These are phyloP conservation scores for Agapetus fuscipes DNA, from an alignment of 2,888 invertebrate species.

Conservation along the genomic window DNA sequence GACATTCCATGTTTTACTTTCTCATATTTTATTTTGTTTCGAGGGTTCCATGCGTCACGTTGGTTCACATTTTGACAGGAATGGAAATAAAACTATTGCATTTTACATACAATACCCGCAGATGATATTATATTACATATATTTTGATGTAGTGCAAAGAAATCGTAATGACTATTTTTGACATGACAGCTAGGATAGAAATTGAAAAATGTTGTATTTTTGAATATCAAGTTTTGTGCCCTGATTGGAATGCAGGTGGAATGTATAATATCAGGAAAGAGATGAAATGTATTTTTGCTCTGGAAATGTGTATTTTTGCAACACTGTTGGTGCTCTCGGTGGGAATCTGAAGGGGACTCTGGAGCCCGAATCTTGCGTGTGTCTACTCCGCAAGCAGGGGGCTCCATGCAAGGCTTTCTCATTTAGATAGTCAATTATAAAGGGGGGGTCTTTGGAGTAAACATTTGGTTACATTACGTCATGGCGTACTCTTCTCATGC, in stretches of 20 bases:
- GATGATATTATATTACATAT: conserved; percentile 5
- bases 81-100: not conserved
- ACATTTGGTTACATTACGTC: not conserved
- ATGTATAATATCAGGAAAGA: conserved; percentile 8
- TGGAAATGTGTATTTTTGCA: conserved; percentile 15
- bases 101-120: not conserved
- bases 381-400: not conserved
- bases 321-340: conserved; percentile 20
- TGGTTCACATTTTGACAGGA: not conserved
- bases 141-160: conserved; percentile 12
- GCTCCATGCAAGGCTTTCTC: conserved; percentile 10
- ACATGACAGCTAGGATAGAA: conserved; percentile 21
- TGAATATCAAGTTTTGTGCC: conserved; percentile 11
- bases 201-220: conserved; percentile 19
- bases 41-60: no score
- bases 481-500: no score
- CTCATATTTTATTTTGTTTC: not conserved
- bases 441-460: not conserved
- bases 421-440: conserved; percentile 21
- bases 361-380: not conserved
- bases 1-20: not conserved
- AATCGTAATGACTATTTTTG: conserved; percentile 20
- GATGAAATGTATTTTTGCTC: conserved; percentile 13
- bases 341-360: conserved; percentile 1
- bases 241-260: conserved; percentile 6